Percentiles rank a stretch among this genome's conserved stretches.
Conservation (phyloP, 2,113 vertebrate species). For the Apistogramma diplotaenia region DNA sequence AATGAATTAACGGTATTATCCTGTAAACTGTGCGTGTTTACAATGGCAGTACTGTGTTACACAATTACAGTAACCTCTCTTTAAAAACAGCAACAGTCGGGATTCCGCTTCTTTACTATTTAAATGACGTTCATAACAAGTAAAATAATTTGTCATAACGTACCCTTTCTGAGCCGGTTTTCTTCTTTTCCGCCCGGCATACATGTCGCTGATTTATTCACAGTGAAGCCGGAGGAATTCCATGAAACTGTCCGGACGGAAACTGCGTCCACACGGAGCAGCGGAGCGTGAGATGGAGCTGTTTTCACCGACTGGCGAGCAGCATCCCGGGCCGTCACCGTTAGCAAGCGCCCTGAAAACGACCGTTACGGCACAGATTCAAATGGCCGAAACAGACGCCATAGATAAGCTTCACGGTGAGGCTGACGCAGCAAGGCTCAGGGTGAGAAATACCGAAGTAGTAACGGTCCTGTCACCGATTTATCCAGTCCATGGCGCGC, state of each 20-base stretch:
- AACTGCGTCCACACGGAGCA: not conserved
- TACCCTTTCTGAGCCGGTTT: conserved; percentile 72
- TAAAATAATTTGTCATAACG: not conserved
- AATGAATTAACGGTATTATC: too few species aligned
- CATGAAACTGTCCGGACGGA: not conserved
- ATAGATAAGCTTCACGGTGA: not conserved
- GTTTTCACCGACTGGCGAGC: not conserved
- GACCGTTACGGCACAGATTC: not conserved
- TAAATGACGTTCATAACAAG: not conserved
- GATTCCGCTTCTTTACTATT: not conserved
- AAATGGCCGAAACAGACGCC: not conserved
- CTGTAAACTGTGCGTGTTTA: too few species aligned
- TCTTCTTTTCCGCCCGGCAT: conserved; percentile 67
- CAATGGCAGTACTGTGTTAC: too few species aligned
- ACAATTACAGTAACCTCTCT: too few species aligned
- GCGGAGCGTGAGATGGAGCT: too few species aligned
- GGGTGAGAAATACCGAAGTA: not conserved
- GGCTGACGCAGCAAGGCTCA: not conserved
- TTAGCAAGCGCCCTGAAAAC: not conserved
- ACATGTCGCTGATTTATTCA: conserved; percentile 52
- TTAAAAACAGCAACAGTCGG: too few species aligned
- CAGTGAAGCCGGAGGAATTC: not conserved
- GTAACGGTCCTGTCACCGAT: not conserved
- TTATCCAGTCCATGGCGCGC: not conserved
- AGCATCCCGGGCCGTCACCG: not conserved